Evolutionary conservation across 2,888 invertebrate species (phyloP), one percentile per base, ranked within the genome.

Genomic region (Iphiclides podalirius): DNA sequence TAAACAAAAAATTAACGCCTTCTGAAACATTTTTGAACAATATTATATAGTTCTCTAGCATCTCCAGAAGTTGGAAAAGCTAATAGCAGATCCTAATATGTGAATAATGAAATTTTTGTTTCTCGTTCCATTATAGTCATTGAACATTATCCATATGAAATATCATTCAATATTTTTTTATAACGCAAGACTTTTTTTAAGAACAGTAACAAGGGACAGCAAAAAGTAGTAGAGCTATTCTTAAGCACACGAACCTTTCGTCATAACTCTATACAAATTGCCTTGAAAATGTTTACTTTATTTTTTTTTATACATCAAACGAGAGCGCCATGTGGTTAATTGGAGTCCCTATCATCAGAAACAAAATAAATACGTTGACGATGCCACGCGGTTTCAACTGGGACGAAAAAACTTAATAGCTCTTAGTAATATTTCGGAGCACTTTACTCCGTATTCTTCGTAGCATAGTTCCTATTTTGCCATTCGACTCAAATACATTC

Each of bases 291-390:
- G 79, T 86, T 77, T 79, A 78, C 81, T 82, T 79, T 74, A 79
- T 78, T 83, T 84, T 86, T 84, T 84, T 78, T 84, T 83, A 85
- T 84, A 84, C 79, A 68, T 58, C 61, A 63, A 45, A 66, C 59
- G 55, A 71, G 71, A 76, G 67, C 74, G 73, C 74, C 87, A 87
- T 85, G 81, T 85, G 88, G 83, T 86, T 82, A 86, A 86, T 87
- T 86, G 73, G 75, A 73, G 77, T 70, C 75, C 75, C 79, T 77
- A 75, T 75, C 68, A 72, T 67, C 65, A 71, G 61, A 63, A 67
- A 66, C 63, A 72, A 81, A 82, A 84, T 79, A 86, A 85, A 84
- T 79, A 82, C 77, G 68, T 60, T 73, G 75, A 83, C 74, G 72
- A 80, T 72, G 68, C 67, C 69, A 71, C 68, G 68, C 73, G 70